Conservation (phyloP, 2,888 invertebrate species). For the Anthophora plumipes region DNA sequence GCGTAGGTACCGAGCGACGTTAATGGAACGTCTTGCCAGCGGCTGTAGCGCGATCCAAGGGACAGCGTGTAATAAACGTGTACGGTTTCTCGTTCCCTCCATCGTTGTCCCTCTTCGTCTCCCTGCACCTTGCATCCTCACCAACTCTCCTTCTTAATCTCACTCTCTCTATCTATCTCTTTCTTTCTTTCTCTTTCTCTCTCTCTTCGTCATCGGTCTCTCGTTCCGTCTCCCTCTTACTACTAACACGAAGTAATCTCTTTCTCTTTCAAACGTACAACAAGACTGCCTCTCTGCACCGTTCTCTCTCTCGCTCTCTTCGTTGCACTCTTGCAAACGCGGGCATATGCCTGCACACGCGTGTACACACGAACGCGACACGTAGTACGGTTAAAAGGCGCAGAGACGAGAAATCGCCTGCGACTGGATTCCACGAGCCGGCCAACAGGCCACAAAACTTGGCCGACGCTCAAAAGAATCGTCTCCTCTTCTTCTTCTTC, state of each 20-base stretch:
- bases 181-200: not conserved
- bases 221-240: conserved; percentile 16
- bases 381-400: conserved; percentile 68
- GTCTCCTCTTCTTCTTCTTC: conserved; percentile 51
- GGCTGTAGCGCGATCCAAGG: conserved; percentile 63
- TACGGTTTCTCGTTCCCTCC: conserved; percentile 61
- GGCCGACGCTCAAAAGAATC: conserved; percentile 79
- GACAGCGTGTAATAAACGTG: conserved; percentile 72
- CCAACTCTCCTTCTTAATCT: conserved; percentile 17
- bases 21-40: conserved; percentile 71
- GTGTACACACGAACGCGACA: conserved; percentile 46
- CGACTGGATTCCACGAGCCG: conserved; percentile 78
- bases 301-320: conserved; percentile 6
- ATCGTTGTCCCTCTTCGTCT: conserved; percentile 27
- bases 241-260: conserved; percentile 1
- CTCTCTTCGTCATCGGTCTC: conserved; percentile 21
- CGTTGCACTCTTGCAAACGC: conserved; percentile 13
- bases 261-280: not conserved
- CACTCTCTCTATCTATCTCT: conserved; percentile 5
- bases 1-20: conserved; percentile 67
- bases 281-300: not conserved
- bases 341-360: conserved; percentile 18
- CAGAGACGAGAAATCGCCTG: conserved; percentile 77
- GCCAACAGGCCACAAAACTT: conserved; percentile 77
- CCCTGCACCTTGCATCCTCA: conserved; percentile 48